Evolutionary conservation across 2,888 invertebrate genomes (phyloP).

Genomic region (Lapara coniferarum): DNA sequence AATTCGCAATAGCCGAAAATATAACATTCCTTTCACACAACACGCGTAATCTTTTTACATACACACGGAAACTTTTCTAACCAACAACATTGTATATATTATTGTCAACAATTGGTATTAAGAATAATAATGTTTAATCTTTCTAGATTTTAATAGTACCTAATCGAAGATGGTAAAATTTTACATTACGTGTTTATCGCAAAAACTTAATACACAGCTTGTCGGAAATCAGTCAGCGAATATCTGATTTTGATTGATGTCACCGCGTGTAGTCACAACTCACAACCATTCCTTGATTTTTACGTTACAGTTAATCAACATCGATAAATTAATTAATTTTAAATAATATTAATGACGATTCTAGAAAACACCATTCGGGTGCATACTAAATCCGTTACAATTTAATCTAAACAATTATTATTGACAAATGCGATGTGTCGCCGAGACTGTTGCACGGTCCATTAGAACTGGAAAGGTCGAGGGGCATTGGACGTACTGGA

Average conservation of each 20-base stretch:
- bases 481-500: constrained; percentile 37
- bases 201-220: not conserved
- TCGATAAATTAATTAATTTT: constrained; percentile 33
- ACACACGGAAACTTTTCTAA: constrained; percentile 22
- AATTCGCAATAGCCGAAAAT: constrained; percentile 35
- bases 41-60: constrained; percentile 24
- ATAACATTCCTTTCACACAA: constrained; percentile 14
- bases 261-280: constrained; percentile 42
- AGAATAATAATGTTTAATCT: not conserved
- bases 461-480: constrained; percentile 35
- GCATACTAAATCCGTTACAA: constrained; percentile 20
- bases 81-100: constrained; percentile 9
- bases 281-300: constrained; percentile 51
- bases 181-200: not conserved
- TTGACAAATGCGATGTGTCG: constrained; percentile 41
- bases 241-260: not conserved
- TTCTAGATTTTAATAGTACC: not conserved
- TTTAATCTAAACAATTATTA: constrained; percentile 39
- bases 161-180: not conserved
- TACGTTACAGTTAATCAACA: constrained; percentile 42
- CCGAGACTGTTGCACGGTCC: constrained; percentile 62
- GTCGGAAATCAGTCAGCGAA: not conserved
- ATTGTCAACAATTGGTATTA: constrained; percentile 11
- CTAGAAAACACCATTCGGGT: constrained; percentile 2
- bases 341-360: not conserved